phyloP scores from a whole-genome alignment of 2,113 vertebrate genomes.

The Sebastes fasciatus region DNA sequence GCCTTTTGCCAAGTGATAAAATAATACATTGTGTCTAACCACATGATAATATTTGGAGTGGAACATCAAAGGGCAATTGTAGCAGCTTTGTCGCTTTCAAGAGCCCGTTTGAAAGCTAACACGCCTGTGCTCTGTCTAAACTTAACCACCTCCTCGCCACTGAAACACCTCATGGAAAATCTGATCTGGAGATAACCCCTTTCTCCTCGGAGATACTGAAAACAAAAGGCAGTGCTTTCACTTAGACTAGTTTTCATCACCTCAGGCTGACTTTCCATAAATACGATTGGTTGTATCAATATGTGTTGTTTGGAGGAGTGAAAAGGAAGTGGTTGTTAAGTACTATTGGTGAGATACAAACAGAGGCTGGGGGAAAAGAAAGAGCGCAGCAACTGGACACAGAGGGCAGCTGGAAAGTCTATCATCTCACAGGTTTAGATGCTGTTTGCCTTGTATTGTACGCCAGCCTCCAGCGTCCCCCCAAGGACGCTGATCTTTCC shows the following conservation, averaged over 20 bases:
- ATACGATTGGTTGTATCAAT: conserved; percentile 71
- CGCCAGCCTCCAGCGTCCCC: conserved; percentile 32
- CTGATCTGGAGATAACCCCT: conserved; percentile 64
- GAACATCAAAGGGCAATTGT: conserved; percentile 64
- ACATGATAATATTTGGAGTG: conserved; percentile 55
- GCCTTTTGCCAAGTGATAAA: conserved; percentile 59
- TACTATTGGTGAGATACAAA: conserved; percentile 62
- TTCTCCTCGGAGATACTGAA: conserved; percentile 64
- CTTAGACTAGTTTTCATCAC: conserved; percentile 78
- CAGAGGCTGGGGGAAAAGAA: conserved; percentile 29
- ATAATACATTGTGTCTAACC: conserved; percentile 51
- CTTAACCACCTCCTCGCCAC: conserved; percentile 68
- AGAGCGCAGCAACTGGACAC: conserved; percentile 36
- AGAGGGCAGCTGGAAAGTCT: conserved; percentile 66
- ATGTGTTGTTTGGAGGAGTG: conserved; percentile 77
- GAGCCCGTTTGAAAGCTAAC: conserved; percentile 65
- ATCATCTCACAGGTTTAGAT: conserved; percentile 63
- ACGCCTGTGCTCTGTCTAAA: conserved; percentile 65
- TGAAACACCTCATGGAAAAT: conserved; percentile 78
- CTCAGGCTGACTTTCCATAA: conserved; percentile 77
- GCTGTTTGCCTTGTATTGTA: conserved; percentile 72
- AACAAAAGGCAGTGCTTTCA: conserved; percentile 76
- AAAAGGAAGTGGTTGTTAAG: conserved; percentile 75
- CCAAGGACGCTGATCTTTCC: conserved; percentile 63
- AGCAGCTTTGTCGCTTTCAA: conserved; percentile 55